Evolutionary conservation across 2,113 vertebrate species (phyloP).

Genomic region (Pluvianellus socialis): DNA sequence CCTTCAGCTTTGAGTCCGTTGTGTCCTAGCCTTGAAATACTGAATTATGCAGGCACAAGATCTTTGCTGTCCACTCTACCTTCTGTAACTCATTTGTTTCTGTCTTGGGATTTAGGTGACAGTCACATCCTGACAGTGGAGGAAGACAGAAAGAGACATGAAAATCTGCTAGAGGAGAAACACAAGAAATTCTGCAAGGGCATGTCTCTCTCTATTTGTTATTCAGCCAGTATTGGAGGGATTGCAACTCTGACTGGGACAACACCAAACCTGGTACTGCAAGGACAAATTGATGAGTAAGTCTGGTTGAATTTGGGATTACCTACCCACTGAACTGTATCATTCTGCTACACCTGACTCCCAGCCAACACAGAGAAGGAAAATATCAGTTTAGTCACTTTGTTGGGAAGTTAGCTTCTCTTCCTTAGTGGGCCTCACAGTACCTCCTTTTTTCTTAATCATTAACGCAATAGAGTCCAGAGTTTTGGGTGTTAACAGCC

Average conservation of each 20-base stretch:
- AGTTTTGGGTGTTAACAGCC: neutral
- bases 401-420: neutral
- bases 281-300: conserved; percentile 89
- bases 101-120: conserved; percentile 36
- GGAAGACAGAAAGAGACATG: neutral
- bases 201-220: conserved; percentile 88
- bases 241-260: conserved; percentile 92
- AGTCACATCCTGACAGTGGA: neutral
- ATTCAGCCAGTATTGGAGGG: conserved; percentile 92
- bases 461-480: neutral
- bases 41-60: neutral
- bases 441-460: neutral
- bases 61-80: neutral
- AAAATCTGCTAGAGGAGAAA: conserved; percentile 11
- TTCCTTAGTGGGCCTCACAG: neutral
- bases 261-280: conserved; percentile 89
- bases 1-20: neutral
- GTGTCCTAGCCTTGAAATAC: neutral
- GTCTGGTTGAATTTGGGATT: conserved; percentile 10
- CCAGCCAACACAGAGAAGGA: neutral
- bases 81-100: neutral
- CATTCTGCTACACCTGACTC: neutral
- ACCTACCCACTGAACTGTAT: neutral
- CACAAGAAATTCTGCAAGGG: conserved; percentile 81
- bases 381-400: neutral